These are phyloP conservation scores for Hyaena hyaena DNA, from an alignment of 2,113 vertebrate species.

Conservation along the genomic window DNA sequence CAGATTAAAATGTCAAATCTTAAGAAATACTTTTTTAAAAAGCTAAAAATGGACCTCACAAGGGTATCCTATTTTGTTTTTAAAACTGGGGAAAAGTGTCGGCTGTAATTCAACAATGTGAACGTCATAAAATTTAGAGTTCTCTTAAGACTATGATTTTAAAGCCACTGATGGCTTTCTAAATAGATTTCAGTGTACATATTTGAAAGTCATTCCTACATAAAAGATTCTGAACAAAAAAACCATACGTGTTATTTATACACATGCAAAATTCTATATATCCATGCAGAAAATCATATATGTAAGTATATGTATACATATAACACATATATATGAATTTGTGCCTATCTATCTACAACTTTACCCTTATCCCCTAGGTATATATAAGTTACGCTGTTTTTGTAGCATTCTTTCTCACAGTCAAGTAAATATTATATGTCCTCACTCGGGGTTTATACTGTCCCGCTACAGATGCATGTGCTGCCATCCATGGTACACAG, in stretches of 20 bases:
- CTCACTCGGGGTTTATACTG: neutral
- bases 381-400: neutral
- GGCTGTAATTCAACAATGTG: neutral
- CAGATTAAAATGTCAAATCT: neutral
- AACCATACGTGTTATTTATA: neutral
- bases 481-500: neutral
- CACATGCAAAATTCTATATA: neutral
- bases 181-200: neutral
- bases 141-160: neutral
- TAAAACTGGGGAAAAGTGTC: neutral
- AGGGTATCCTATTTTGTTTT: neutral
- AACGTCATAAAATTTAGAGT: neutral
- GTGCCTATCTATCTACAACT: neutral
- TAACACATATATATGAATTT: neutral
- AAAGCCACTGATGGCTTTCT: neutral
- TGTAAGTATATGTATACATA: neutral
- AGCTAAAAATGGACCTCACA: neutral
- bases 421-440: neutral
- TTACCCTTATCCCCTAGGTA: neutral
- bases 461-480: neutral
- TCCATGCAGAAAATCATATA: neutral
- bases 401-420: neutral
- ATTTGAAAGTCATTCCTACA: neutral
- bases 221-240: conserved; percentile 2
- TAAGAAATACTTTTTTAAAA: neutral